A percentile compares a stretch with the other conserved stretches of the same genome.
Evolutionary conservation across 2,797 vertebrate genomes (phyloP).

Genomic region (Pseudochirops cupreus): DNA sequence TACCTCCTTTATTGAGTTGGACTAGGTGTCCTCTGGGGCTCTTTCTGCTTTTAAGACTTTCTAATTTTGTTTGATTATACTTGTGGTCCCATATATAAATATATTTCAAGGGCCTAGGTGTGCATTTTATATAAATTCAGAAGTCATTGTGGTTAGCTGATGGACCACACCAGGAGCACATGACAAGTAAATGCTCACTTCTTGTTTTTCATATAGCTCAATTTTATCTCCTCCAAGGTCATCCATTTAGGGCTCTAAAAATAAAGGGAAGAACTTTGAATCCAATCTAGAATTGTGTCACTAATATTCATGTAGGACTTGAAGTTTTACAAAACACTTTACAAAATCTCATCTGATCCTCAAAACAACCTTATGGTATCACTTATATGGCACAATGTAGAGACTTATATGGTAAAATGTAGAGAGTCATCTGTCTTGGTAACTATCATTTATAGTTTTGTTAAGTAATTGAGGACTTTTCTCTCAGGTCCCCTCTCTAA

Average conservation of each 20-base stretch:
- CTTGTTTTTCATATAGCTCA: not conserved
- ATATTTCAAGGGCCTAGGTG: not conserved
- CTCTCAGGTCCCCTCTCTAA: not conserved
- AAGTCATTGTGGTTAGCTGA: not conserved
- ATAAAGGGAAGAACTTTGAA: slow-evolving; percentile 9
- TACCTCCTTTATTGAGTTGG: slow-evolving; percentile 5
- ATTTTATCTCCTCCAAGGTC: slow-evolving; percentile 12
- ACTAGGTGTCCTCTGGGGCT: not conserved
- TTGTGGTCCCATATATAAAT: not conserved
- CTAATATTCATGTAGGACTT: not conserved
- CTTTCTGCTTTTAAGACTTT: not conserved
- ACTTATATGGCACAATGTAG: not conserved
- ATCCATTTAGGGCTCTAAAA: slow-evolving; percentile 47
- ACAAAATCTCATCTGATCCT: not conserved
- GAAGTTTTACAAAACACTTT: not conserved
- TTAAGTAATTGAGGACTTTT: not conserved
- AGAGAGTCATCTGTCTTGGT: not conserved
- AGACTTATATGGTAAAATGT: not conserved
- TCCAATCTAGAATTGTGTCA: slow-evolving; percentile 9
- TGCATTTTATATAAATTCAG: slow-evolving; percentile 20
- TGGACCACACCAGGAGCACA: not conserved
- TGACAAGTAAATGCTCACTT: not conserved
- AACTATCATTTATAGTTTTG: not conserved
- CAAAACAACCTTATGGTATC: not conserved
- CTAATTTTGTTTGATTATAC: not conserved